Evolutionary conservation across 2,888 invertebrate genomes (phyloP).

Genomic region (Isotomurus palustris): DNA sequence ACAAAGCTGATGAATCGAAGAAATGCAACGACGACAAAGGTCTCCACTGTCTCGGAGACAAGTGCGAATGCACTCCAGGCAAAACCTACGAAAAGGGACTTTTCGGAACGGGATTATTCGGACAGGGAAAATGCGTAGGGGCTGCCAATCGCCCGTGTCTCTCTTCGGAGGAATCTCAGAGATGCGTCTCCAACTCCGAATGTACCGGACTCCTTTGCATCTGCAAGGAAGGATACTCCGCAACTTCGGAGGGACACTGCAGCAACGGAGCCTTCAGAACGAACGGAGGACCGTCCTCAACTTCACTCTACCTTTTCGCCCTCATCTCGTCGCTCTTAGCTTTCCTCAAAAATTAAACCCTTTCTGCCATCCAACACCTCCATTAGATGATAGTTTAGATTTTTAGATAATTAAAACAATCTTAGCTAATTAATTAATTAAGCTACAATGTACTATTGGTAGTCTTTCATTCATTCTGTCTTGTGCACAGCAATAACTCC

Average conservation of each 20-base stretch:
- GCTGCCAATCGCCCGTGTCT: conserved; percentile 12
- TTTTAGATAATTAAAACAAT: no score
- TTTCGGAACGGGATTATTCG: conserved; percentile 7
- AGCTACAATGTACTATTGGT: no score
- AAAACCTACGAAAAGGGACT: conserved; percentile 18
- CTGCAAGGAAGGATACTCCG: conserved; percentile 11
- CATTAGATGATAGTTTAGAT: no score
- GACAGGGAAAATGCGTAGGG: conserved; percentile 12
- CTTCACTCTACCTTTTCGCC: neutral
- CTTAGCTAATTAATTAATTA: no score
- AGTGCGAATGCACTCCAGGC: conserved; percentile 20
- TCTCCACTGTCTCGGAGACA: conserved; percentile 14
- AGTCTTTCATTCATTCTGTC: no score
- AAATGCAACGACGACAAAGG: conserved; percentile 21
- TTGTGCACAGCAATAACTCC: no score
- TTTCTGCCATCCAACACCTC: no score
- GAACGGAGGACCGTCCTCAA: neutral
- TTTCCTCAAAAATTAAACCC: no score
- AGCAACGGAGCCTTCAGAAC: neutral
- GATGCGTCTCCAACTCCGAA: neutral
- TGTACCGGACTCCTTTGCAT: conserved; percentile 5
- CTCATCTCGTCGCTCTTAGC: no score
- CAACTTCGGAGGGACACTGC: neutral
- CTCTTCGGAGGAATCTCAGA: neutral
- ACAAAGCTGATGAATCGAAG: conserved; percentile 18